Evolutionary conservation across 2,797 vertebrate genomes (phyloP), one percentile per base, ranked within the genome.

Genomic region (Orientallactaga sibirica): DNA sequence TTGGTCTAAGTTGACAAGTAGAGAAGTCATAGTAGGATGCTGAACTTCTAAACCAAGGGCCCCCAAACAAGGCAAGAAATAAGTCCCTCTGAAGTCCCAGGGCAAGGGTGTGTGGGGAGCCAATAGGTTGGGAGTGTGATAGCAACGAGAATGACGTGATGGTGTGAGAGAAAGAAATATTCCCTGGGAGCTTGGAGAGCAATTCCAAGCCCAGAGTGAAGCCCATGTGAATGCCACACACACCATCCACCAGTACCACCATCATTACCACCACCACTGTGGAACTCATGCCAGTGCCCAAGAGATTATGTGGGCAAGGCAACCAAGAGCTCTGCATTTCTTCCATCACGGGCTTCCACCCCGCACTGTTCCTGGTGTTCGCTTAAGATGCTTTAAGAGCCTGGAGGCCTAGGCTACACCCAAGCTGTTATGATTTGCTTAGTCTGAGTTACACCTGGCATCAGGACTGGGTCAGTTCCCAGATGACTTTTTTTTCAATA

Each of bases 181-280:
- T 71, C 43, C 14, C 62, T 62, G 24, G 9, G 58, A 90, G 64
- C 61, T 10, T 22, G 5, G 24, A 80, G 83, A 74, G 41, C 19
- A 22, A 27, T 18, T 22, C 25, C 0, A 19, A 74, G 19, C 66
- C 27, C 43, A 55, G 76, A 24, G n/a, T 62, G 33, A 73, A 85
- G 41, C 3, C 37, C 11, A 20, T 37, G 75, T 61, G 52, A 92
- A 64, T 18, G 19, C 16, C 14, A 20, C 0, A 22, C 10, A 15
- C 16, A 22, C 25, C 62, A 76, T 15, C 24, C 25, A 43, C 29
- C 19, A 12, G 22, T 4, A 22, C 29, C 58, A 73, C 25, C 20
- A 66, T 10, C 18, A 61, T 1, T 16, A n/a, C 6, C 16, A 18
- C 2, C 16, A 3, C 48, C 22, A 3, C 7, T 0, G 1, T 43